Conservation (phyloP, 2,113 vertebrate genomes). For the Toxotes chatareus region DNA sequence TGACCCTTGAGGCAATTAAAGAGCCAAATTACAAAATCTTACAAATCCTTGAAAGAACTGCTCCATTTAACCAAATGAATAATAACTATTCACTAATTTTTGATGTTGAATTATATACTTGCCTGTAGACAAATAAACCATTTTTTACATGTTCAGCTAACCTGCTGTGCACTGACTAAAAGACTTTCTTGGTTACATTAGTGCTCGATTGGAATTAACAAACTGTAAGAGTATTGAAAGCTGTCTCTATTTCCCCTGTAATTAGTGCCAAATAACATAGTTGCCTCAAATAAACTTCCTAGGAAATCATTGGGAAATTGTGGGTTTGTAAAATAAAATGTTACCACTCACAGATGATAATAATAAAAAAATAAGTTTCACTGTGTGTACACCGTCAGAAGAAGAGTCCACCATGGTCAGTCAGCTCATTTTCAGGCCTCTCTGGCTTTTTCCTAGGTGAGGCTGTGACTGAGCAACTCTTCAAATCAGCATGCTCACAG, state of each 20-base stretch:
- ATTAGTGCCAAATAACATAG: background rate
- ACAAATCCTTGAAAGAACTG: background rate
- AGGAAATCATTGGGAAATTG: background rate
- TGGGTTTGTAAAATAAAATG: background rate
- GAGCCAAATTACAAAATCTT: background rate
- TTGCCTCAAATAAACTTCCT: background rate
- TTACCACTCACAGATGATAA: background rate
- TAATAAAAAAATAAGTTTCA: background rate
- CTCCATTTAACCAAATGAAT: background rate
- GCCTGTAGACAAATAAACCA: background rate
- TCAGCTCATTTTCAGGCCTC: background rate
- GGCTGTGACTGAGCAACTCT: constrained; percentile 16
- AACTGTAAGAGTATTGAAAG: background rate
- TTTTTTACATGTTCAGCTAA: background rate
- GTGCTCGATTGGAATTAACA: background rate
- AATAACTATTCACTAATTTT: background rate
- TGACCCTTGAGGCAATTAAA: background rate
- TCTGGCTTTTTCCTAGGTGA: constrained; percentile 1
- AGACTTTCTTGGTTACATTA: background rate
- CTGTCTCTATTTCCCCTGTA: background rate
- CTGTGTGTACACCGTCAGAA: constrained; percentile 15
- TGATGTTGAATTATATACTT: background rate
- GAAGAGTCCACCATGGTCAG: background rate
- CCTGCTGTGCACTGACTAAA: background rate
- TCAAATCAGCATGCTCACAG: constrained; percentile 11